Evolutionary conservation across 2,888 invertebrate species (phyloP).

Genomic region (Branchipolynoe longqiensis): DNA sequence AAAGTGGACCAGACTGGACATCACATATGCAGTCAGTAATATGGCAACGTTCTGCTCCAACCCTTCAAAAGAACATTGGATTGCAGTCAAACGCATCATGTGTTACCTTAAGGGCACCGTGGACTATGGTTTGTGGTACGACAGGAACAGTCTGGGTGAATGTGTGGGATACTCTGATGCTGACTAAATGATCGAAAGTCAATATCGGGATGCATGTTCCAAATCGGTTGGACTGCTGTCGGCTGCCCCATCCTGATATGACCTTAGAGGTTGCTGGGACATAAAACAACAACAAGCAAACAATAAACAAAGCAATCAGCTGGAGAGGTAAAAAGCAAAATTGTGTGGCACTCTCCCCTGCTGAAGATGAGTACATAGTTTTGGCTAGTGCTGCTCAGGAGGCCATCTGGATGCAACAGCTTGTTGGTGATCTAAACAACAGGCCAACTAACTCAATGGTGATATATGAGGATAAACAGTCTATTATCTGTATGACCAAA

Average conservation of each 20-base stretch:
- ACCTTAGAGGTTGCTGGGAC: too few relatives aligned
- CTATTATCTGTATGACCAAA: slow-evolving; percentile 63
- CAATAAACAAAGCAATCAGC: too few relatives aligned
- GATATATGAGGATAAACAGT: slow-evolving; percentile 67
- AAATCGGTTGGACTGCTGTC: slow-evolving; percentile 64
- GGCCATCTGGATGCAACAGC: slow-evolving; percentile 61
- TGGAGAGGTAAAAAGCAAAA: slow-evolving; percentile 65
- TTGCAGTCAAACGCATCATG: slow-evolving; percentile 45
- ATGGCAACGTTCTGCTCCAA: slow-evolving; percentile 63
- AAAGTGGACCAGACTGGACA: slow-evolving; percentile 61
- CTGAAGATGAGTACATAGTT: slow-evolving; percentile 70
- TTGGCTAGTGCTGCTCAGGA: slow-evolving; percentile 67
- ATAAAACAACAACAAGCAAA: too few relatives aligned
- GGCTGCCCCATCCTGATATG: slow-evolving; percentile 64
- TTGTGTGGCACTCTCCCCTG: slow-evolving; percentile 66
- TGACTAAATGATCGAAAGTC: slow-evolving; percentile 34
- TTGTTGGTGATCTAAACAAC: slow-evolving; percentile 24
- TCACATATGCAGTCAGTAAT: slow-evolving; percentile 58
- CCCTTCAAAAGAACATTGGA: slow-evolving; percentile 56
- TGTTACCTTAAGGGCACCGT: slow-evolving; percentile 51
- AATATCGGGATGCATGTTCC: slow-evolving; percentile 50
- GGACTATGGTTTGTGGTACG: slow-evolving; percentile 39
- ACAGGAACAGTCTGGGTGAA: neutral
- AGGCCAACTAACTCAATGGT: slow-evolving; percentile 37
- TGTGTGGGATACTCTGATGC: slow-evolving; percentile 29